Percentiles rank a stretch among this genome's conserved stretches.
These are phyloP conservation scores for Pygocentrus nattereri DNA, from an alignment of 2,797 vertebrate genomes.

Conservation along the genomic window DNA sequence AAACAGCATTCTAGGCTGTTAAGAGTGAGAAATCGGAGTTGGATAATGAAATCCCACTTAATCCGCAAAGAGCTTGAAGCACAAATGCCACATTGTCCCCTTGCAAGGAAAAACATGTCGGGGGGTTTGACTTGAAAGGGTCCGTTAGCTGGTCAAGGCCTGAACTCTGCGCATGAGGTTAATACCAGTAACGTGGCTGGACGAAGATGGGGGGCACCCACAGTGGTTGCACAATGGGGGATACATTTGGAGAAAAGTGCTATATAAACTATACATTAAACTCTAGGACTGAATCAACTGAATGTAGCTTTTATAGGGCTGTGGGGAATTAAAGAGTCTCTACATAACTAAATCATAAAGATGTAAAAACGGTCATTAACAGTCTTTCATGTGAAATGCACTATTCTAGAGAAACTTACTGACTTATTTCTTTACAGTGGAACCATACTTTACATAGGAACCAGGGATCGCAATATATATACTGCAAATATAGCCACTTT, in stretches of 20 bases:
- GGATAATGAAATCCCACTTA: constrained; percentile 45
- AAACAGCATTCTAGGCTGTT: constrained; percentile 14
- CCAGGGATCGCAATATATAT: too few species aligned
- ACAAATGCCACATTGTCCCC: constrained; percentile 43
- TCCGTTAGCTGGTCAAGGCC: background rate
- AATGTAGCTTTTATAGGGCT: too few species aligned
- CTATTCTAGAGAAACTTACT: too few species aligned
- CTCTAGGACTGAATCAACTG: too few species aligned
- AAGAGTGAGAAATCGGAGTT: constrained; percentile 29
- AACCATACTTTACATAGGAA: too few species aligned
- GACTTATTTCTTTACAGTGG: too few species aligned
- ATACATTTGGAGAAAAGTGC: background rate
- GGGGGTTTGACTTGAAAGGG: constrained; percentile 15
- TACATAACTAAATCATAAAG: too few species aligned
- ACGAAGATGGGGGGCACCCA: background rate
- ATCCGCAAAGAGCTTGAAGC: constrained; percentile 26
- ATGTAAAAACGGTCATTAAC: too few species aligned
- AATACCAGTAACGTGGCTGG: background rate
- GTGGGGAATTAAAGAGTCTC: too few species aligned
- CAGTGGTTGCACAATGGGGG: background rate
- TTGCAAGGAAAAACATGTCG: constrained; percentile 13
- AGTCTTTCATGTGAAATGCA: too few species aligned
- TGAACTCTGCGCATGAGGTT: background rate
- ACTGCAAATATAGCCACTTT: too few species aligned
- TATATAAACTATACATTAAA: too few species aligned